Conservation (phyloP, 2,113 vertebrate genomes). For the pig (Sus scrofa) region DNA sequence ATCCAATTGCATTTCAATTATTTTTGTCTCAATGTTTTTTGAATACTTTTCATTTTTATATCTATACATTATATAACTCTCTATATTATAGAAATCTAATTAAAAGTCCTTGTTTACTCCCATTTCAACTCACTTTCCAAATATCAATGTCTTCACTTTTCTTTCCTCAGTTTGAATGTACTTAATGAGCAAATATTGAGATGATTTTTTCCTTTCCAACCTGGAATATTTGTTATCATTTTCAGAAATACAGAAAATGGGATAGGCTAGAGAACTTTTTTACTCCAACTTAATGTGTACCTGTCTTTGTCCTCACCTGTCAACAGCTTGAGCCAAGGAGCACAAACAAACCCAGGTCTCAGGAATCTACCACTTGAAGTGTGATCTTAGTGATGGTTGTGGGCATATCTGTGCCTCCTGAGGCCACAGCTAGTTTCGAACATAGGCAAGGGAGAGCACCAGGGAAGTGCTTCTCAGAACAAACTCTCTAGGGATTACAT, state of each 20-base stretch:
- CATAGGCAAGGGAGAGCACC: background rate
- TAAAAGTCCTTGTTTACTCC: conserved; percentile 53
- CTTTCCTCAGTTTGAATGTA: conserved; percentile 57
- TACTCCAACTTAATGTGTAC: background rate
- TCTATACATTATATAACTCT: background rate
- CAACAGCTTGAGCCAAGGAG: background rate
- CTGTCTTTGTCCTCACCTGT: background rate
- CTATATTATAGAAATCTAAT: background rate
- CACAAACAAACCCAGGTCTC: background rate
- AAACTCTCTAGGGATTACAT: background rate
- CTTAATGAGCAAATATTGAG: conserved; percentile 44
- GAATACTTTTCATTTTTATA: conserved; percentile 53
- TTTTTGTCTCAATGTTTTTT: background rate
- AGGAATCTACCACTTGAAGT: background rate
- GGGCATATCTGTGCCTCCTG: background rate
- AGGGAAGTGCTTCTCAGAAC: background rate
- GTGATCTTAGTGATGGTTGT: background rate
- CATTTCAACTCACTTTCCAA: conserved; percentile 55
- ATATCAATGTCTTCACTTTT: conserved; percentile 62
- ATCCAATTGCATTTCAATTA: conserved; percentile 71
- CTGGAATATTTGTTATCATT: conserved; percentile 28
- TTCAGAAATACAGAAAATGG: background rate
- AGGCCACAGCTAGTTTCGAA: background rate
- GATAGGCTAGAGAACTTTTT: background rate
- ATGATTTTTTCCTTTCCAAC: background rate